These are phyloP conservation scores for Platyrinchus mystaceus DNA, from an alignment of 2,797 vertebrate species.

Conservation along the genomic window DNA sequence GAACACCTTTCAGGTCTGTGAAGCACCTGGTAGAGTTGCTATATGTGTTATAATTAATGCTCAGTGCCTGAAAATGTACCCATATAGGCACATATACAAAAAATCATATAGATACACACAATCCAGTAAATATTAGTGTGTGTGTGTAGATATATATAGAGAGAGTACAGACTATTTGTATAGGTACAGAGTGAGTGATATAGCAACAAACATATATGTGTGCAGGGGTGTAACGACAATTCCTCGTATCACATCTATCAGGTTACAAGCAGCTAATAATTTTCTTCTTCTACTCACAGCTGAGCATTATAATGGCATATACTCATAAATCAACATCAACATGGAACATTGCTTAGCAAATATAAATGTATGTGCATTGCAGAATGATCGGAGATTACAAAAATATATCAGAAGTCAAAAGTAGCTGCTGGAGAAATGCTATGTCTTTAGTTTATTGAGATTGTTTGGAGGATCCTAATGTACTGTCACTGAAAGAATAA, in stretches of 20 bases:
- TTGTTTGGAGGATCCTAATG: slow-evolving; percentile 95
- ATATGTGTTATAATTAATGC: neutral
- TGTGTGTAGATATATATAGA: neutral
- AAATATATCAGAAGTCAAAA: slow-evolving; percentile 85
- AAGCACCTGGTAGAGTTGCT: neutral
- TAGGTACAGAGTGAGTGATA: slow-evolving; percentile 13
- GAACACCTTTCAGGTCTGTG: neutral
- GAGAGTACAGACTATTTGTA: neutral
- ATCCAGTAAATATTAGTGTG: neutral
- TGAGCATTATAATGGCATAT: slow-evolving; percentile 71
- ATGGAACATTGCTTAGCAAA: slow-evolving; percentile 75
- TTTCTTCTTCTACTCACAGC: slow-evolving; percentile 74
- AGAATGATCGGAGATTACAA: slow-evolving; percentile 78
- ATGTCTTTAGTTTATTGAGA: slow-evolving; percentile 91
- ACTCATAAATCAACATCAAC: slow-evolving; percentile 76
- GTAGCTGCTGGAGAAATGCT: slow-evolving; percentile 85
- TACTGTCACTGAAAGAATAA: slow-evolving; percentile 91
- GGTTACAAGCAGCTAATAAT: slow-evolving; percentile 77
- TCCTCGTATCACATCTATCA: slow-evolving; percentile 71
- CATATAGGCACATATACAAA: neutral
- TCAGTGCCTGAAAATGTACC: neutral
- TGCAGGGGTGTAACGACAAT: slow-evolving; percentile 66
- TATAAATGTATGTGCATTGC: slow-evolving; percentile 79
- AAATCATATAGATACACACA: neutral
- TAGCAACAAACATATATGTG: slow-evolving; percentile 58